Evolutionary conservation across 2,113 vertebrate species (phyloP).

Genomic region (Haplochromis vanheusdeni): DNA sequence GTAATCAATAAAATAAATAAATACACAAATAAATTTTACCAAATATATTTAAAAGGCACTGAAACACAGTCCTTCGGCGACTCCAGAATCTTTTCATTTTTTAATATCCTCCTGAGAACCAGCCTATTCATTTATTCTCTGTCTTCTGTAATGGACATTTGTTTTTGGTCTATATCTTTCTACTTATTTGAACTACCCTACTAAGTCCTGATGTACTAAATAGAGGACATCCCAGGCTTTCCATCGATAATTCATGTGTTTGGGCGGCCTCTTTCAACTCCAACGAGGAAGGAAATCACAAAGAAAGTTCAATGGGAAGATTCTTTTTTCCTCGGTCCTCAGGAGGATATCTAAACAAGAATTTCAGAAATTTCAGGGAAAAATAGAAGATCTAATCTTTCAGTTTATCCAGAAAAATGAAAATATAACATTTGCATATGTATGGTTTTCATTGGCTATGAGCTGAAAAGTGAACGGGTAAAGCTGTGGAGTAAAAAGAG

Average conservation of each 20-base stretch:
- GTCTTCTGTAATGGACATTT: background rate
- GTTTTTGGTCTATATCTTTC: background rate
- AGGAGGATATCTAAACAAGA: background rate
- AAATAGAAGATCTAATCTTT: background rate
- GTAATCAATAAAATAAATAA: background rate
- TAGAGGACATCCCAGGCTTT: background rate
- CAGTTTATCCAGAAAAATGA: background rate
- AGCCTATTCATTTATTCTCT: background rate
- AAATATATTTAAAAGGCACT: background rate
- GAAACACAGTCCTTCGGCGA: background rate
- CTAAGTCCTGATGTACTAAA: background rate
- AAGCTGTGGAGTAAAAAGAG: background rate
- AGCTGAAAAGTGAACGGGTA: background rate
- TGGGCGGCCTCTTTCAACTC: background rate
- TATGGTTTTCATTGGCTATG: background rate
- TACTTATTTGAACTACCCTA: background rate
- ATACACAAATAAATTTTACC: background rate
- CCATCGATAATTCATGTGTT: rapidly evolving
- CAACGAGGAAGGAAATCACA: background rate
- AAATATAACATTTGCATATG: background rate
- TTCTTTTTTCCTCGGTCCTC: rapidly evolving
- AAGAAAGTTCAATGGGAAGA: background rate
- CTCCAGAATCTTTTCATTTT: background rate
- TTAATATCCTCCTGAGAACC: background rate
- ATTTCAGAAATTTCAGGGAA: background rate